These are phyloP conservation scores for Gobionotothen gibberifrons DNA, from an alignment of 2,797 vertebrate species.

Conservation along the genomic window DNA sequence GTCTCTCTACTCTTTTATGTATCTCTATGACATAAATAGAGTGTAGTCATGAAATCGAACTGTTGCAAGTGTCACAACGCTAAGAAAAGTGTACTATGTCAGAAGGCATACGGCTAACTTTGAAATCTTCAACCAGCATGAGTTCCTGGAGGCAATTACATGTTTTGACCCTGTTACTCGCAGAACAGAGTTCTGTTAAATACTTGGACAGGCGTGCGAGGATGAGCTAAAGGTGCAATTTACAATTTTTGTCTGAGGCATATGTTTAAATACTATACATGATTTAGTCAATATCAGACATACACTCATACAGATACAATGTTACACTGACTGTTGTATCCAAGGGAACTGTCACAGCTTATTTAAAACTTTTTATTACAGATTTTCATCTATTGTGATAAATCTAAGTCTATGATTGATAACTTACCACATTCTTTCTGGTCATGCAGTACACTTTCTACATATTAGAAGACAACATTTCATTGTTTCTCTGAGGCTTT, in stretches of 20 bases:
- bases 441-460: not conserved
- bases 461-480: not conserved
- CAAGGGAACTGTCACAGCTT: not conserved
- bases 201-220: not conserved
- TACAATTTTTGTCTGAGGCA: not conserved
- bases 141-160: not conserved
- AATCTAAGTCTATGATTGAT: not conserved
- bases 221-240: not conserved
- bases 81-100: not conserved
- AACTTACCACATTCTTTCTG: not conserved
- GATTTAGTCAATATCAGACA: not conserved
- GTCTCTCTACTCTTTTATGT: not conserved
- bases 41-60: constrained; percentile 7
- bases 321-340: not conserved
- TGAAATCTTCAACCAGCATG: not conserved
- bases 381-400: not conserved
- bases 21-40: not conserved
- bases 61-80: not conserved
- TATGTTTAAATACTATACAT: not conserved
- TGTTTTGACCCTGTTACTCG: not conserved
- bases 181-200: not conserved
- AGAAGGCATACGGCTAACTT: not conserved
- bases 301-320: not conserved
- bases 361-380: not conserved
- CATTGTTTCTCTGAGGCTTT: not conserved